Evolutionary conservation across 2,888 invertebrate species (phyloP).

Genomic region (Congeria kusceri): DNA sequence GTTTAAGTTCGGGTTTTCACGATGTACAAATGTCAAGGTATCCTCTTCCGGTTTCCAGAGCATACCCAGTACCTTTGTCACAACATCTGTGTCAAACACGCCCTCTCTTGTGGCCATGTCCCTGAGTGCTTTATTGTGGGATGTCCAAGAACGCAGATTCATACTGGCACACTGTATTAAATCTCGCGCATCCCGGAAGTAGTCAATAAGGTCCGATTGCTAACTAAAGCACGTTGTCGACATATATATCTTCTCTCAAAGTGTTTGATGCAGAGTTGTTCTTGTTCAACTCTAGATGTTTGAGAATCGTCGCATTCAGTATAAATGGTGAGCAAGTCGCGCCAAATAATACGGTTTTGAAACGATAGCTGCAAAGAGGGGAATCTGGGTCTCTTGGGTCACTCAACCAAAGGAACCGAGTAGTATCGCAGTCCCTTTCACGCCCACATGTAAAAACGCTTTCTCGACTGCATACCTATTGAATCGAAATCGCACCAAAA

Average conservation of each 20-base stretch:
- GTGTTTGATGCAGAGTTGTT: not conserved
- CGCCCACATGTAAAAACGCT: not conserved
- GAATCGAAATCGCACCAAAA: no score
- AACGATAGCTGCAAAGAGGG: not conserved
- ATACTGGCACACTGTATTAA: constrained; percentile 18
- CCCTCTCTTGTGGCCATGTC: not conserved
- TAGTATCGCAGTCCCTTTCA: not conserved
- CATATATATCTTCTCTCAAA: constrained; percentile 30
- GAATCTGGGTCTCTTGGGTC: not conserved
- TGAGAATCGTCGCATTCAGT: constrained; percentile 16
- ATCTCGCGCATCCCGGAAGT: not conserved
- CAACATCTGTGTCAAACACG: constrained; percentile 12
- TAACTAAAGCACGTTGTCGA: constrained; percentile 36
- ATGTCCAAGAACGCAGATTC: constrained; percentile 36
- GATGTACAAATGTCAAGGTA: constrained; percentile 1
- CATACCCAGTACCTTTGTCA: constrained; percentile 29
- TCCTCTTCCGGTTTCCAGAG: constrained; percentile 26
- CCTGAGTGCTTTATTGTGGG: constrained; percentile 7
- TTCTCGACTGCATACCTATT: not conserved
- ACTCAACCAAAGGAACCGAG: not conserved
- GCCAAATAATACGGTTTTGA: not conserved
- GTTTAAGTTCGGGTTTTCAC: not conserved
- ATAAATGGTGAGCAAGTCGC: constrained; percentile 17
- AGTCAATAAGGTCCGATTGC: constrained; percentile 1
- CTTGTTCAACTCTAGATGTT: constrained; percentile 15